Conservation (phyloP, 1,140 invertebrate species). For the Centruroides sculpturatus region DNA sequence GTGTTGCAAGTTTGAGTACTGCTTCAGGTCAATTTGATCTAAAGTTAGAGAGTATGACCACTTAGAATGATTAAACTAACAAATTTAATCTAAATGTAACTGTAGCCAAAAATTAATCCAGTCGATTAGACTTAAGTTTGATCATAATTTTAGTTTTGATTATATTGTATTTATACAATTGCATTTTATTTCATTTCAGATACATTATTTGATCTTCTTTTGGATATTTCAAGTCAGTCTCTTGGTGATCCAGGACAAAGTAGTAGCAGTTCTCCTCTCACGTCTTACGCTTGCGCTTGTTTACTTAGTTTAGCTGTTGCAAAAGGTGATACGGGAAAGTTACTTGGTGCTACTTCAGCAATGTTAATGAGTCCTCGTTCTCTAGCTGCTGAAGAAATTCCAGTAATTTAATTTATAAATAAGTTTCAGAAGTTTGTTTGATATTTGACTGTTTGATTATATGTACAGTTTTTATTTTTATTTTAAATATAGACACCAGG, state of each 20-base stretch:
- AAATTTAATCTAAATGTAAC: too few species aligned
- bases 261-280: constrained; percentile 40
- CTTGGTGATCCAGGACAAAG: constrained; percentile 14
- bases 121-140: not conserved
- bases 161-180: not conserved
- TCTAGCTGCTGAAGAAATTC: constrained; percentile 12
- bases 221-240: constrained; percentile 46
- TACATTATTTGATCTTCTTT: constrained; percentile 57
- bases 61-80: too few species aligned
- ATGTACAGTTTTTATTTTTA: not conserved
- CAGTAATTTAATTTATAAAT: not conserved
- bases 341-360: constrained; percentile 68
- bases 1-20: too few species aligned
- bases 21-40: too few species aligned
- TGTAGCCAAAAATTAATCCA: too few species aligned
- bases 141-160: not conserved
- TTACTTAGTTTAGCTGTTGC: constrained; percentile 82
- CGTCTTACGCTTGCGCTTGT: constrained; percentile 75
- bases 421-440: not conserved
- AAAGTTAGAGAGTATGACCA: too few species aligned
- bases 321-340: constrained; percentile 79
- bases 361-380: constrained; percentile 70
- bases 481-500: constrained; percentile 53
- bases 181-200: constrained; percentile 33
- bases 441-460: not conserved